Percentiles rank a stretch among this genome's conserved stretches.
phyloP scores from a whole-genome alignment of 2,888 invertebrate genomes.

The Hirtodrosophila confusa region DNA sequence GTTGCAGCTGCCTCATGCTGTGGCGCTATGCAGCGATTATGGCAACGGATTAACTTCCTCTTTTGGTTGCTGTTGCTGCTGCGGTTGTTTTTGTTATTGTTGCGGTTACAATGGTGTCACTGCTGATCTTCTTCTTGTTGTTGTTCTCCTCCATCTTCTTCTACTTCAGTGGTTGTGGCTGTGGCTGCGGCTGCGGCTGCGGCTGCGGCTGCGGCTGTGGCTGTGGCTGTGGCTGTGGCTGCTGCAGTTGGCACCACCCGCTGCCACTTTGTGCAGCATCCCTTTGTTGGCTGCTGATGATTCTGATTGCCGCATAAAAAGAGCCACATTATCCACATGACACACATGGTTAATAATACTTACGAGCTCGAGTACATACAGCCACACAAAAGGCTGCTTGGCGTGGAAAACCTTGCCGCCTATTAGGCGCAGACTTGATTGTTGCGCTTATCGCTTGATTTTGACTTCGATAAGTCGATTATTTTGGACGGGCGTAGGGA shows the following conservation, averaged over 20 bases:
- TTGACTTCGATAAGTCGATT: constrained; percentile 1
- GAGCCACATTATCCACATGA: constrained; percentile 49
- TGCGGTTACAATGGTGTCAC: constrained; percentile 51
- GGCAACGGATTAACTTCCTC: constrained; percentile 76
- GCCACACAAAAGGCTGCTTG: constrained; percentile 1
- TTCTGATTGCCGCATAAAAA: constrained; percentile 50
- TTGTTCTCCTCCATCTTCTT: constrained; percentile 3
- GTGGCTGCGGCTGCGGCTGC: constrained; percentile 13
- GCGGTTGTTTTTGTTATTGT: constrained; percentile 25
- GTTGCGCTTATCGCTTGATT: constrained; percentile 42
- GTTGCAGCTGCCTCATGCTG: constrained; percentile 75
- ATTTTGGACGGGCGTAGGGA: constrained; percentile 33
- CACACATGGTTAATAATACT: constrained; percentile 54
- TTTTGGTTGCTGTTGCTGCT: constrained; percentile 48
- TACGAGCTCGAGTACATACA: neutral
- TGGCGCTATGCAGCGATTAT: constrained; percentile 80
- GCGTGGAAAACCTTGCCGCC: constrained; percentile 37
- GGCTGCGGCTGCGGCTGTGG: neutral
- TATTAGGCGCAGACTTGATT: constrained; percentile 48
- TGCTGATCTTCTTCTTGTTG: constrained; percentile 22
- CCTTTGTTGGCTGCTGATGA: constrained; percentile 51
- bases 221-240: constrained; percentile 14
- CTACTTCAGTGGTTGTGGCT: constrained; percentile 2
- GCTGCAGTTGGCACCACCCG: constrained; percentile 50
- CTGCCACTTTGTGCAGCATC: constrained; percentile 54